A percentile compares a stretch with the other conserved stretches of the same genome.
Evolutionary conservation across 2,888 invertebrate genomes (phyloP).

Genomic region (Seira musarum): DNA sequence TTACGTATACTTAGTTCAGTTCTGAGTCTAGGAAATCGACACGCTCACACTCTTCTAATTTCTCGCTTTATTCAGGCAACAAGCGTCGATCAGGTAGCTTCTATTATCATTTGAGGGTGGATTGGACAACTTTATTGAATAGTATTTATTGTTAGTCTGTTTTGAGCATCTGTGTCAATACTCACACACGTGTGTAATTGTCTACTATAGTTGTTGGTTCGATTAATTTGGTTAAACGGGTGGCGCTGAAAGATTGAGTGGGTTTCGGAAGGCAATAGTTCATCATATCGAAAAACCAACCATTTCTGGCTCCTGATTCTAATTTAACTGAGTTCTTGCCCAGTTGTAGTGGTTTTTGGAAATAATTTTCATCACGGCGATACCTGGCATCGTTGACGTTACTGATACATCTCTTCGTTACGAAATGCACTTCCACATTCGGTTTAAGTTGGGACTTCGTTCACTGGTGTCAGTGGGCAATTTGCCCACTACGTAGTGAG

Average conservation of each 20-base stretch:
- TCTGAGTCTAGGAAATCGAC: neutral
- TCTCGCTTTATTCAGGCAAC: neutral
- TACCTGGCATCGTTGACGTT: conserved; percentile 20
- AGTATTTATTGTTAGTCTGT: neutral
- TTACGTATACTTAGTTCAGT: neutral
- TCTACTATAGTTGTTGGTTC: no score
- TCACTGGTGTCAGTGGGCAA: conserved; percentile 44
- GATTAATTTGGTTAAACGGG: no score
- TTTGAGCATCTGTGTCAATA: neutral
- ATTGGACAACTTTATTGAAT: neutral
- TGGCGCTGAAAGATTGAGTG: no score
- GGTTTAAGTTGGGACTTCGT: conserved; percentile 54
- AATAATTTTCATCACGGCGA: conserved; percentile 53
- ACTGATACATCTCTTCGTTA: conserved; percentile 47
- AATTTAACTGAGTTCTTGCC: neutral
- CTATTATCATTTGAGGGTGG: neutral
- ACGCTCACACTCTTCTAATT: neutral
- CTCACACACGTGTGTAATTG: no score
- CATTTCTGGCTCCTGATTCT: no score
- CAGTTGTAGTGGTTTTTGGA: conserved; percentile 21
- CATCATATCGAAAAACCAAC: no score
- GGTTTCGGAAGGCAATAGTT: no score
- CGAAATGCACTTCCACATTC: conserved; percentile 58
- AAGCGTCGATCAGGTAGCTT: neutral
- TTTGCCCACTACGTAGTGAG: conserved; percentile 50